Percentiles rank a stretch among this genome's conserved stretches.
Evolutionary conservation across 2,113 vertebrate genomes (phyloP).

Genomic region (Physeter macrocephalus): DNA sequence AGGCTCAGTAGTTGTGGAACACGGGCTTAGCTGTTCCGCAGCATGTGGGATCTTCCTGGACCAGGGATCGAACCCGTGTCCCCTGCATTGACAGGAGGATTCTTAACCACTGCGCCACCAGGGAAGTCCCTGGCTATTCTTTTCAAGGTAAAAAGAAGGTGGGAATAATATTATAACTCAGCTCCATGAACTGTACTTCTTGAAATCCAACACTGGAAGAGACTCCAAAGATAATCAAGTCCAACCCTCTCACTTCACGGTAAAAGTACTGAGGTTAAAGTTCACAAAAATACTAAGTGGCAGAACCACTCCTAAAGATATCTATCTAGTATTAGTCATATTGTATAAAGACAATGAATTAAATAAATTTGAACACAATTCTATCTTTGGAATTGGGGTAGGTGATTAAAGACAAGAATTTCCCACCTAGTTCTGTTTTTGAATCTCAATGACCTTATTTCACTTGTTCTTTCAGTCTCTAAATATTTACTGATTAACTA

Average conservation of each 20-base stretch:
- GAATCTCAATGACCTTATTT: background rate
- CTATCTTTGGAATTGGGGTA: background rate
- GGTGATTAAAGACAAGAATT: background rate
- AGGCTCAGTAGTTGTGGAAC: no score
- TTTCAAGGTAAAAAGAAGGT: background rate
- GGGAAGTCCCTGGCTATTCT: background rate
- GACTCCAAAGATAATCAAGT: background rate
- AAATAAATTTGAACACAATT: background rate
- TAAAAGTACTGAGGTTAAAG: background rate
- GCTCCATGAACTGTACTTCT: background rate
- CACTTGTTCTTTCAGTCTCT: background rate
- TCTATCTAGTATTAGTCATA: background rate
- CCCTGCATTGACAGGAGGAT: no score
- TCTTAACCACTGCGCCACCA: no score
- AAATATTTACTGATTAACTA: background rate
- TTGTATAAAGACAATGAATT: background rate
- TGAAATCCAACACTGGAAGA: background rate
- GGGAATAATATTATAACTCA: background rate
- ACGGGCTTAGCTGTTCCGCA: no score
- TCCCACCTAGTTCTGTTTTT: background rate
- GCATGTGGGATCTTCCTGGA: no score
- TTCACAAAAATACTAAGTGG: background rate
- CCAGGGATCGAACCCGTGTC: no score
- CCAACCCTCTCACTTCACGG: background rate
- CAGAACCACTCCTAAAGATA: background rate